Base-by-base conservation (phyloP, 2,797 vertebrate genomes). In the Neosilurus hyrtlii region DNA sequence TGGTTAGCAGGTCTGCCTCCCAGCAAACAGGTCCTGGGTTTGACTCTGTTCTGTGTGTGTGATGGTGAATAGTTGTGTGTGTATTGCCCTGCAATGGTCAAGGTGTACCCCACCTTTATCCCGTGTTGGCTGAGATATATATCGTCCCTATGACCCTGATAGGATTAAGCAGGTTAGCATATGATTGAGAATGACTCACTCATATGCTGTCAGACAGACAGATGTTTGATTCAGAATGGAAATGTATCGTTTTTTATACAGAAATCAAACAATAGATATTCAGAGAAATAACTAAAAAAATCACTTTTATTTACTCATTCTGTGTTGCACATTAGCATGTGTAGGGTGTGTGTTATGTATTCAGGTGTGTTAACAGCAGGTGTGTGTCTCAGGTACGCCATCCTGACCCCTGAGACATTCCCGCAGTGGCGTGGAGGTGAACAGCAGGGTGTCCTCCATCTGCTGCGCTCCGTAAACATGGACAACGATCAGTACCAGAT, bases 401-500 rank as follows among this genome's bases (percentile, higher is more conserved):
- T 99, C 85, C 94, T 99, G 86, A 99, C 97, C 20, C 89, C 93
- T 0, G 95, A 99, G 91, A 99, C 97, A 0, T 99, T 96, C 97
- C 98, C 98, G 0, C 66, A 14, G 24, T 99, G 98, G 98, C 93
- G 86, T 0, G 96, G 96, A 10, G 94, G 95, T 0, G 96, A 98
- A 90, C 94, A 96, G 63, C 96, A 97, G 86, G 98, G 98, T 0
- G 96, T 98, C 83, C 95, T 97, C 87, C 97, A 97, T 89, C 93
- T 99, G 37, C 92, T 99, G 20, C 91, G 88, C 18, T 95, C 96
- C 0, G 98, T 99, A 83, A 97, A 97, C 92, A 98, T 99, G 97
- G 98, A 99, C 3, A 89, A 90, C 0, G 98, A 99, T 90, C 97
- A 99, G 93, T 99, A 96, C 88, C 98, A 99, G 94, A 95, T 99